Conservation (phyloP, 1,140 invertebrate genomes). For the Neotoxoptera formosana region DNA sequence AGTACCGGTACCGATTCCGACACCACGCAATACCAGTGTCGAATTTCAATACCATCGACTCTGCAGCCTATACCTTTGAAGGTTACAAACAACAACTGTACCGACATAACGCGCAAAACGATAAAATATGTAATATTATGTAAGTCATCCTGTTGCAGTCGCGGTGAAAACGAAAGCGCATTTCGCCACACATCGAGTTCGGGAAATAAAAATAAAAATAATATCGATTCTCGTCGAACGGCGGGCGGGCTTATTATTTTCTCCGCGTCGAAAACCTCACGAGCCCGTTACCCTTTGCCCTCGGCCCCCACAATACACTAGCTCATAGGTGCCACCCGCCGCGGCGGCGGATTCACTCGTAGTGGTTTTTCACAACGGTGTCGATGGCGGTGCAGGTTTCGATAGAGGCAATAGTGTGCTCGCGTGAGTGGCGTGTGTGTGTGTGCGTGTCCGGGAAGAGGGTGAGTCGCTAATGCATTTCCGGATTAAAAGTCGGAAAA, state of each 20-base stretch:
- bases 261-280: background rate
- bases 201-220: background rate
- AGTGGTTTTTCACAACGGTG: background rate
- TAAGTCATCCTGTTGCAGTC: background rate
- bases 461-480: background rate
- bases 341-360: background rate
- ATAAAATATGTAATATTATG: background rate
- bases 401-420: background rate
- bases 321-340: background rate
- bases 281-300: background rate
- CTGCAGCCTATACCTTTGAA: too few species aligned
- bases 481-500: background rate
- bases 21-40: too few species aligned
- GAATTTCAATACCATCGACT: too few species aligned
- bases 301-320: too few species aligned
- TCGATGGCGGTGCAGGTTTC: background rate
- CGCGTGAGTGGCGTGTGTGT: background rate
- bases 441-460: background rate
- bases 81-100: background rate
- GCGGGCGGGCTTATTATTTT: background rate
- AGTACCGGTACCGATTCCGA: background rate
- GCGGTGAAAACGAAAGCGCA: background rate
- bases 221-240: slow-evolving; percentile 22
- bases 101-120: background rate
- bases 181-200: background rate